These are phyloP conservation scores for Drosophila stalkeri DNA, from an alignment of 2,888 invertebrate species.

Conservation along the genomic window DNA sequence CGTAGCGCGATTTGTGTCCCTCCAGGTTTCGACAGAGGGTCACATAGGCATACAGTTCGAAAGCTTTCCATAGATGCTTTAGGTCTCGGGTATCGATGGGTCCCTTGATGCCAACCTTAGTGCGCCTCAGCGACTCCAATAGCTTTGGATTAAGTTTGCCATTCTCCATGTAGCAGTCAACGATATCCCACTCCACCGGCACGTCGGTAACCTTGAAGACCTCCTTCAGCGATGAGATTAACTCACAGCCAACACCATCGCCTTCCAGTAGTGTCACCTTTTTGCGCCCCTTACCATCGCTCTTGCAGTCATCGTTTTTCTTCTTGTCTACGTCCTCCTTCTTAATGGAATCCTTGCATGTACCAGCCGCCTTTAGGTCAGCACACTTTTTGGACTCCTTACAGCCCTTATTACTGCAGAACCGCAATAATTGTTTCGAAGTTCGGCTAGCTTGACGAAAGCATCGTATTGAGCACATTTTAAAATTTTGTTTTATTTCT, in stretches of 20 bases:
- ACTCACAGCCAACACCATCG: slow-evolving; percentile 98
- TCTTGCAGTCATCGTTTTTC: not conserved
- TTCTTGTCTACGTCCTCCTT: not conserved
- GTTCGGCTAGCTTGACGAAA: slow-evolving; percentile 2
- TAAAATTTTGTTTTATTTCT: slow-evolving; percentile 40
- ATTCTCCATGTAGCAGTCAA: slow-evolving; percentile 93
- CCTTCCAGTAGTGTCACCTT: slow-evolving; percentile 96
- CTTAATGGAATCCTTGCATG: not conserved
- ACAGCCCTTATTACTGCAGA: slow-evolving; percentile 12
- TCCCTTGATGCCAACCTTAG: slow-evolving; percentile 92
- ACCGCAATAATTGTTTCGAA: slow-evolving; percentile 15
- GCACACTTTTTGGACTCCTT: slow-evolving; percentile 27
- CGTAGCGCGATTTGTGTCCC: slow-evolving; percentile 93
- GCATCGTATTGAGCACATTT: slow-evolving; percentile 48
- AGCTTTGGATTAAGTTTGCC: slow-evolving; percentile 92
- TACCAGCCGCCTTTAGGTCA: not conserved
- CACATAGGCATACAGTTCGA: slow-evolving; percentile 95
- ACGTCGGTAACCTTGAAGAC: slow-evolving; percentile 94
- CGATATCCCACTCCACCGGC: slow-evolving; percentile 97
- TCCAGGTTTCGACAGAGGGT: slow-evolving; percentile 96
- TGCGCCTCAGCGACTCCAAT: slow-evolving; percentile 90
- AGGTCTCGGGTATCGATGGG: slow-evolving; percentile 84
- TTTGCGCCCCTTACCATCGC: not conserved
- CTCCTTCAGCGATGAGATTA: slow-evolving; percentile 93
- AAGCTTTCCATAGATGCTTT: slow-evolving; percentile 88